phyloP scores from a whole-genome alignment of 2,797 vertebrate species.

The Acanthurus leucopareius region DNA sequence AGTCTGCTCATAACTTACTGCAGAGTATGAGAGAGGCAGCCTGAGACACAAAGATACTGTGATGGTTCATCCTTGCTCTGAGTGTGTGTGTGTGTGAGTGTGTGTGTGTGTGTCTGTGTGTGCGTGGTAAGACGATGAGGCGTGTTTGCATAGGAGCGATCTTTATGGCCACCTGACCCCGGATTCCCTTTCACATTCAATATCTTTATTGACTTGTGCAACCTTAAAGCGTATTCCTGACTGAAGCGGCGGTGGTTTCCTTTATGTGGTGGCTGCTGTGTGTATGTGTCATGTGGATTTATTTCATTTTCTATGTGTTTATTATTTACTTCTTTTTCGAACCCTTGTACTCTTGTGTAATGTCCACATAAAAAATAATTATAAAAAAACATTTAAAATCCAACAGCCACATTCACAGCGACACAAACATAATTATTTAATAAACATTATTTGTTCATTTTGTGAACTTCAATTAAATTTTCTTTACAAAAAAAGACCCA shows the following conservation, averaged over 20 bases:
- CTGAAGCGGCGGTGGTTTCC: conserved; percentile 34
- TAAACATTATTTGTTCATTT: neutral
- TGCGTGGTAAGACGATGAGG: conserved; percentile 61
- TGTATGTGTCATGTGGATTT: neutral
- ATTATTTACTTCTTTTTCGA: conserved; percentile 8
- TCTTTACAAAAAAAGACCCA: neutral
- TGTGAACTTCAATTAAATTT: neutral
- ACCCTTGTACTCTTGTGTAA: neutral
- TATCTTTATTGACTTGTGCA: conserved; percentile 70
- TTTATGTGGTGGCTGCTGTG: neutral
- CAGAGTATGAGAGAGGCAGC: conserved; percentile 17
- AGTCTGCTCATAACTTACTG: conserved; percentile 42
- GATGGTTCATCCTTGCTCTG: conserved; percentile 39
- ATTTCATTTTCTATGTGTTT: conserved; percentile 5
- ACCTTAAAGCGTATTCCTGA: conserved; percentile 56
- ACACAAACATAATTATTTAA: neutral
- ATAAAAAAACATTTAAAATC: neutral
- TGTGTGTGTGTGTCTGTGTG: conserved; percentile 26
- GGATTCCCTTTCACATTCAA: conserved; percentile 72
- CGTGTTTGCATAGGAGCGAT: conserved; percentile 66
- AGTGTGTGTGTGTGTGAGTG: conserved; percentile 38
- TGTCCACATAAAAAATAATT: conserved; percentile 2
- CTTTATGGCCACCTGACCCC: conserved; percentile 72
- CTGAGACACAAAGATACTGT: conserved; percentile 54
- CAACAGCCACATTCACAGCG: neutral